Percentiles rank a stretch among this genome's conserved stretches.
Evolutionary conservation across 2,888 invertebrate genomes (phyloP).

Genomic region (Coenonympha glycerion): DNA sequence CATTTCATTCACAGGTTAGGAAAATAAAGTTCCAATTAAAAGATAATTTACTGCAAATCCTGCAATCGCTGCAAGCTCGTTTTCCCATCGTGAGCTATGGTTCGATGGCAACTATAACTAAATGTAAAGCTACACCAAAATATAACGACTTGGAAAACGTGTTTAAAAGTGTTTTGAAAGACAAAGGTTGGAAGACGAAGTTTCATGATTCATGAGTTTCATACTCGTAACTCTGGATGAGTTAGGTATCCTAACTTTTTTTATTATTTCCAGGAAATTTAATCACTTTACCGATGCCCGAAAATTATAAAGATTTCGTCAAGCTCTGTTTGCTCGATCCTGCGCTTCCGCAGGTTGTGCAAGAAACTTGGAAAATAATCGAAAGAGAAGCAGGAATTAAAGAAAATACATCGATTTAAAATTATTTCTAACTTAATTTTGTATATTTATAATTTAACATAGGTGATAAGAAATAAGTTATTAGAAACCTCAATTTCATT

Average conservation of each 20-base stretch:
- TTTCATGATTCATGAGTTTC: too few species aligned
- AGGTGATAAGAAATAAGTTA: too few species aligned
- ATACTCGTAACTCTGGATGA: too few species aligned
- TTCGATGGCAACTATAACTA: slow-evolving; percentile 24
- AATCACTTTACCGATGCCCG: slow-evolving; percentile 31
- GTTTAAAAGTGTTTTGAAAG: slow-evolving; percentile 42
- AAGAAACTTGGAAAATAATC: slow-evolving; percentile 47
- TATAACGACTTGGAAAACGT: slow-evolving; percentile 47
- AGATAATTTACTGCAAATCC: slow-evolving; percentile 34
- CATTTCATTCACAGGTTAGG: slow-evolving; percentile 49
- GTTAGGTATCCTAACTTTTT: too few species aligned
- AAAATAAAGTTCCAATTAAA: slow-evolving; percentile 61
- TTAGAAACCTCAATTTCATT: too few species aligned
- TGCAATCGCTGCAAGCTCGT: slow-evolving; percentile 41
- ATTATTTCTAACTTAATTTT: neutral
- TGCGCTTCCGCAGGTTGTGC: slow-evolving; percentile 46
- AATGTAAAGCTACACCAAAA: slow-evolving; percentile 28
- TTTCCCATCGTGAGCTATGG: slow-evolving; percentile 48
- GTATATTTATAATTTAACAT: too few species aligned
- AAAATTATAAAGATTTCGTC: slow-evolving; percentile 44
- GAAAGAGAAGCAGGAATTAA: slow-evolving; percentile 29
- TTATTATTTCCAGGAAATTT: slow-evolving; percentile 4
- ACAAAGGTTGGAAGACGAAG: slow-evolving; percentile 41
- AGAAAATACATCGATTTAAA: neutral
- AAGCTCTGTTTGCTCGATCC: slow-evolving; percentile 60